Evolutionary conservation across 53 echinoderm and acorn worm genomes (phyloP).

Genomic region (Antedon mediterranea): DNA sequence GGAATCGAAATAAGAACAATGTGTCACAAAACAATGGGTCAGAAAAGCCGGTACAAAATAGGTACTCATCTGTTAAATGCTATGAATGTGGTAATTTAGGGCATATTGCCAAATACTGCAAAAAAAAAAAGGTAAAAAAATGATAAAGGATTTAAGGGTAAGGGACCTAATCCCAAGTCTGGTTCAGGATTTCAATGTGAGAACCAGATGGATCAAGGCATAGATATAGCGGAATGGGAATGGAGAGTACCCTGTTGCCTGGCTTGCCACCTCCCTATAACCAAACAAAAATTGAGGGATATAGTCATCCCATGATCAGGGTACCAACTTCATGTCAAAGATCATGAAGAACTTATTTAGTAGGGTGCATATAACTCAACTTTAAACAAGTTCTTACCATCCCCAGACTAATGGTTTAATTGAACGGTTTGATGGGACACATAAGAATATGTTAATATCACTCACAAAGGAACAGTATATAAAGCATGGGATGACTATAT

Average conservation of each 20-base stretch:
- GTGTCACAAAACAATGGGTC: no score
- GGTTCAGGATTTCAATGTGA: no score
- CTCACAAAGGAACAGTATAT: background rate
- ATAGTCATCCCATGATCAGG: conserved; percentile 1
- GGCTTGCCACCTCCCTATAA: background rate
- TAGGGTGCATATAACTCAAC: background rate
- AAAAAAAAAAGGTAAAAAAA: no score
- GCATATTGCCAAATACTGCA: no score
- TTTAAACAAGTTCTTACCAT: background rate
- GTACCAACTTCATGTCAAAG: background rate
- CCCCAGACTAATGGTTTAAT: conserved; percentile 13
- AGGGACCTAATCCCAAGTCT: no score
- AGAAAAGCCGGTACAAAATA: no score
- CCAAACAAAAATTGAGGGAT: conserved; percentile 1
- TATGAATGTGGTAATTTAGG: no score
- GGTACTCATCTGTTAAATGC: no score
- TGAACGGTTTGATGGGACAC: conserved; percentile 9
- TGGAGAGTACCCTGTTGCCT: background rate
- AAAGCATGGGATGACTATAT: conserved; percentile 8
- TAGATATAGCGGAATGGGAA: conserved; percentile 1
- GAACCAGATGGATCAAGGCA: no score
- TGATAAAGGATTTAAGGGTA: no score
- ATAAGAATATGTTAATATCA: conserved; percentile 4
- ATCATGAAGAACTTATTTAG: background rate
- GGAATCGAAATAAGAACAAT: no score